Conservation (phyloP, 2,797 vertebrate species). For the Prionace glauca region DNA sequence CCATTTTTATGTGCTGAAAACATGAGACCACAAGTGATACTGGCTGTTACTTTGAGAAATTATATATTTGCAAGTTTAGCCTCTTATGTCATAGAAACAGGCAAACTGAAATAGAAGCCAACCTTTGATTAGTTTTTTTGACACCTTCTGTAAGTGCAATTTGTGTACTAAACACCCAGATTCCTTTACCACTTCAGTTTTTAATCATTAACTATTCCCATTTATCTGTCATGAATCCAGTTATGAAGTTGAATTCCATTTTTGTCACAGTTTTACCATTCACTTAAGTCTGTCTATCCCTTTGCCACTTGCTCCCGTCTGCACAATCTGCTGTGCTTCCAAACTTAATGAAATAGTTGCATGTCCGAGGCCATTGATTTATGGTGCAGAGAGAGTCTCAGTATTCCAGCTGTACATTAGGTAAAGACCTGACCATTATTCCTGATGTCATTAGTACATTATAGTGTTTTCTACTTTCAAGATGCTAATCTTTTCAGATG, state of each 20-base stretch:
- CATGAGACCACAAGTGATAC: not conserved
- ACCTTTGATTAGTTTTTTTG: not conserved
- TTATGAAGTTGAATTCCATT: not conserved
- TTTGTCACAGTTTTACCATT: not conserved
- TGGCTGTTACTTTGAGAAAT: not conserved
- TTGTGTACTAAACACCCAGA: not conserved
- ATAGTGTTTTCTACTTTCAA: not conserved
- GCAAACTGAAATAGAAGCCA: not conserved
- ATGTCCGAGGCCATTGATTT: not conserved
- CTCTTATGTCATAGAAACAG: not conserved
- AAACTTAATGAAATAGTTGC: not conserved
- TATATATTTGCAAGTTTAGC: not conserved
- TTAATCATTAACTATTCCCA: not conserved
- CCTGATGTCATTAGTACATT: not conserved
- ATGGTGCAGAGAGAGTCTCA: not conserved
- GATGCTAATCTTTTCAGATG: not conserved
- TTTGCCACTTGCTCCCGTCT: not conserved
- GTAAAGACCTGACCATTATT: not conserved
- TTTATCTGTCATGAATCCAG: not conserved
- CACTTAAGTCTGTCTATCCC: not conserved
- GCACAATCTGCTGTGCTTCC: not conserved
- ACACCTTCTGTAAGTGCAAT: not conserved
- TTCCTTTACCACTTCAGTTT: not conserved
- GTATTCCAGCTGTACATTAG: not conserved
- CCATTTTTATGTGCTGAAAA: not conserved